A percentile compares a stretch with the other conserved stretches of the same genome.
Conservation (phyloP, 2,888 invertebrate species). For the Noctuana brunneofusca region DNA sequence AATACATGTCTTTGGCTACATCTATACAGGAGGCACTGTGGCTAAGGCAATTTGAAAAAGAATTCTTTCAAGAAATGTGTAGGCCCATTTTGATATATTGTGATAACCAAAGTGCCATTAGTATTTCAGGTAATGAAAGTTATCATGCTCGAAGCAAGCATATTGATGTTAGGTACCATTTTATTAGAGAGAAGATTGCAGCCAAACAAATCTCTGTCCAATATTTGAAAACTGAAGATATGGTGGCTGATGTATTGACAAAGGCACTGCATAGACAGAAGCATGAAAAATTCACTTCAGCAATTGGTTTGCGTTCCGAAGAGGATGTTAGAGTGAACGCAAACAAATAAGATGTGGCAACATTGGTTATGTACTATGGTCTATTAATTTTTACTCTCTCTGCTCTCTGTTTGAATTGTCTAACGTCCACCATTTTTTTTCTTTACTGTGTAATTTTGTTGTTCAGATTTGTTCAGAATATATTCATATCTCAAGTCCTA, state of each 20-base stretch:
- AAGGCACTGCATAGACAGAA: background rate
- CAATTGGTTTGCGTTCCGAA: too few species aligned
- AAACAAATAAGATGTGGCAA: too few species aligned
- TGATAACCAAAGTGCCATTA: slow-evolving; percentile 1
- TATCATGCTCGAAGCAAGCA: background rate
- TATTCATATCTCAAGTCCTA: too few species aligned
- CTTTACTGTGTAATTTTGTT: too few species aligned
- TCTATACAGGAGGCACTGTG: background rate
- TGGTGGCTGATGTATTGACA: background rate
- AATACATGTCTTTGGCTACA: background rate
- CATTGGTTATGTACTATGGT: too few species aligned
- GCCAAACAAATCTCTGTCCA: background rate
- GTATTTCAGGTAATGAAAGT: background rate
- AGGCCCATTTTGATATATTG: background rate
- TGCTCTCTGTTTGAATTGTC: too few species aligned
- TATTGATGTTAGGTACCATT: background rate
- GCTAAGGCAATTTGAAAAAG: background rate
- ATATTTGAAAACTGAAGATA: background rate
- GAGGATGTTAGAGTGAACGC: too few species aligned
- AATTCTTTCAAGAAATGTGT: background rate
- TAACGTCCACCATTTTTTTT: too few species aligned
- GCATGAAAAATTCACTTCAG: background rate
- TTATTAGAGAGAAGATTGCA: background rate
- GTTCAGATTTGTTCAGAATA: too few species aligned
- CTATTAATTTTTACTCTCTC: too few species aligned